Percentiles rank a stretch among this genome's conserved stretches.
These are phyloP conservation scores for Mya arenaria DNA, from an alignment of 1,140 invertebrate species.

Conservation along the genomic window DNA sequence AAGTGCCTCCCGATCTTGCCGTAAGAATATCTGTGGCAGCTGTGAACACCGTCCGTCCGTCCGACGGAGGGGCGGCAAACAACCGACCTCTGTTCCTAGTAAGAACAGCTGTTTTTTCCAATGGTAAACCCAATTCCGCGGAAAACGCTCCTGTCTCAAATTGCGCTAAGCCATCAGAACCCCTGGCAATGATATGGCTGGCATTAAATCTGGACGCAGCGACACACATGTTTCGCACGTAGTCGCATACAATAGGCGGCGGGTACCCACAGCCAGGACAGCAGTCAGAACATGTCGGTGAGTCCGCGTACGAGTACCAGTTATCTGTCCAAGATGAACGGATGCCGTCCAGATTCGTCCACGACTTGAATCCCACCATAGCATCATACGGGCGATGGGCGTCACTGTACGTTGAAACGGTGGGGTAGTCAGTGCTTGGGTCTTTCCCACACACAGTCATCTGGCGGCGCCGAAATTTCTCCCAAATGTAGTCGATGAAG, in stretches of 20 bases:
- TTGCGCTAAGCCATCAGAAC: background rate
- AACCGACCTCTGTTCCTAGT: constrained; percentile 17
- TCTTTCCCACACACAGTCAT: constrained; percentile 6
- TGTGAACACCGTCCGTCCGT: constrained; percentile 29
- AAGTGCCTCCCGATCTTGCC: too few species aligned
- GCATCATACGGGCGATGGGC: constrained; percentile 1
- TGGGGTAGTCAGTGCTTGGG: constrained; percentile 23
- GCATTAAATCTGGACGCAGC: constrained; percentile 26
- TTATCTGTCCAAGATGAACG: constrained; percentile 23
- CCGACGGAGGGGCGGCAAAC: constrained; percentile 18
- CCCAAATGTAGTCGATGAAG: constrained; percentile 76
- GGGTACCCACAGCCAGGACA: constrained; percentile 20
- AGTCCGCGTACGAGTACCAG: constrained; percentile 37
- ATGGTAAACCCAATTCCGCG: too few species aligned
- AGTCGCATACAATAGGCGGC: constrained; percentile 25
- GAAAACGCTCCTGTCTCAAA: constrained; percentile 5
- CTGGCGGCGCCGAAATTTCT: constrained; percentile 58
- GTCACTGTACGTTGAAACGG: background rate
- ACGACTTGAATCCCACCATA: constrained; percentile 44
- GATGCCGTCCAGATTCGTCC: constrained; percentile 31
- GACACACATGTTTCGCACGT: background rate
- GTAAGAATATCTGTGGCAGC: constrained; percentile 41
- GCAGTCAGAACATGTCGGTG: constrained; percentile 43
- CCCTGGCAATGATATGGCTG: background rate
- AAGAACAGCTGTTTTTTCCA: too few species aligned